A percentile compares a stretch with the other conserved stretches of the same genome.
Evolutionary conservation across 2,797 vertebrate species (phyloP).

Genomic region (Iguana delicatissima): DNA sequence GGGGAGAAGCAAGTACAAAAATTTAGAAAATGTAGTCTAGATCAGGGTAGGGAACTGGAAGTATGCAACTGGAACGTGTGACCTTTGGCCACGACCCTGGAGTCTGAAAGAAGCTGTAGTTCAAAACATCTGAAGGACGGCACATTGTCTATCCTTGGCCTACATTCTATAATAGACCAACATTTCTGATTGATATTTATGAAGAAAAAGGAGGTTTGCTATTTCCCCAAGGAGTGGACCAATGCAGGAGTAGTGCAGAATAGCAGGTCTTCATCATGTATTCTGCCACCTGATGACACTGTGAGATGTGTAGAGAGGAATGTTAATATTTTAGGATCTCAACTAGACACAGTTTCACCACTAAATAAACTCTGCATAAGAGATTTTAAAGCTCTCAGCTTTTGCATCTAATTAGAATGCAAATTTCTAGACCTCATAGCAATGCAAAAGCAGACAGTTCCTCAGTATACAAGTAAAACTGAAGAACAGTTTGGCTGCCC

Average conservation of each 20-base stretch:
- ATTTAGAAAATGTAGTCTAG: background rate
- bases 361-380: background rate
- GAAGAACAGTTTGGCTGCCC: background rate
- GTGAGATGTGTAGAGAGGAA: background rate
- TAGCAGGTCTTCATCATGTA: background rate
- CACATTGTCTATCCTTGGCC: background rate
- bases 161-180: background rate
- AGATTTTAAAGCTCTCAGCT: background rate
- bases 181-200: background rate
- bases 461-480: background rate
- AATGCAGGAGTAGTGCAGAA: background rate
- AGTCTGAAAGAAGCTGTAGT: background rate
- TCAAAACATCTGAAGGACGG: background rate
- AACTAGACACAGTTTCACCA: background rate
- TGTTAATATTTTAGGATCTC: background rate
- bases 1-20: background rate
- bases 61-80: background rate
- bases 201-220: background rate
- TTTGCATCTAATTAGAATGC: background rate
- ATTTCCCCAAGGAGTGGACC: background rate
- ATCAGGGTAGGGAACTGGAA: background rate
- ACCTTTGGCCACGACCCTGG: background rate
- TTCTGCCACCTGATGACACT: background rate
- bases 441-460: background rate
- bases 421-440: background rate